Evolutionary conservation across 2,797 vertebrate genomes (phyloP).

Genomic region (Tangara arthus): DNA sequence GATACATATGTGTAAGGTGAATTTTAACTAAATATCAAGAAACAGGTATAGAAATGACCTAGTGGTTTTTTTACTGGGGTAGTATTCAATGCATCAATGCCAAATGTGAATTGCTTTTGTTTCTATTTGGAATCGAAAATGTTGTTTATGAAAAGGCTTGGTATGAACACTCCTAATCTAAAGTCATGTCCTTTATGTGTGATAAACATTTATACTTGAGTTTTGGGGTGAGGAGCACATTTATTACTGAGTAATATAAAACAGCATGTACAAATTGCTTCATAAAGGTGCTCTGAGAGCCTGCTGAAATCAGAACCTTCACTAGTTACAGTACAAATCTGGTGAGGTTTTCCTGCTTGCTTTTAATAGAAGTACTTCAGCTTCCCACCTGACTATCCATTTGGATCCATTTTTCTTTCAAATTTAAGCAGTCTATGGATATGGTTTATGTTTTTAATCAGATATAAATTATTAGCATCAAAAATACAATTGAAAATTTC

Average conservation of each 20-base stretch:
- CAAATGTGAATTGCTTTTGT: background rate
- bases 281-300: background rate
- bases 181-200: background rate
- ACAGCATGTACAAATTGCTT: background rate
- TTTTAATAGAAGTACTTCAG: background rate
- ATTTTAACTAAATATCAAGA: background rate
- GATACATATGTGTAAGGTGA: background rate
- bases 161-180: background rate
- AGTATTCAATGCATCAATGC: background rate
- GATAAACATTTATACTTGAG: background rate
- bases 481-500: background rate
- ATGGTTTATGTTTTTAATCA: background rate
- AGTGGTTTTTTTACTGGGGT: background rate
- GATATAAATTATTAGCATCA: background rate
- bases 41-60: background rate
- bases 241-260: background rate
- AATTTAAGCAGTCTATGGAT: background rate
- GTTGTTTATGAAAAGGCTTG: background rate
- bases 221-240: background rate
- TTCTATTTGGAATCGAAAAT: background rate
- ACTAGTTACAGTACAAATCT: background rate
- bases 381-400: background rate
- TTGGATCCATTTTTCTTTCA: background rate
- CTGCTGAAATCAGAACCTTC: background rate
- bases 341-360: background rate